Evolutionary conservation across 2,797 vertebrate genomes (phyloP).

Genomic region (Spizella passerina): DNA sequence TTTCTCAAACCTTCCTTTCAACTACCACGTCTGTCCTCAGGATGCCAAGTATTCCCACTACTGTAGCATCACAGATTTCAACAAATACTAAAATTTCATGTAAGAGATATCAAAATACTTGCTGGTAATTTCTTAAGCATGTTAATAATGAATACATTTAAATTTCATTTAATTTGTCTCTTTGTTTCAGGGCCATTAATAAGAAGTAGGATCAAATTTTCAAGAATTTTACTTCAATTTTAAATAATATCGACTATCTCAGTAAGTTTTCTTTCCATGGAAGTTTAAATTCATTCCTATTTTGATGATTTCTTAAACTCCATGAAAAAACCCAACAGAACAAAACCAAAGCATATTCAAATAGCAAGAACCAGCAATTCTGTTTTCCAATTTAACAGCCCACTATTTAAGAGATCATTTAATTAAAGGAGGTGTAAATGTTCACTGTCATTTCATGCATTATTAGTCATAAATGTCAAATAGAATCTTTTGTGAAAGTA

Average conservation of each 20-base stretch:
- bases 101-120: neutral
- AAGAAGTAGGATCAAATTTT: neutral
- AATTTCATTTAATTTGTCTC: neutral
- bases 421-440: neutral
- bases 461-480: neutral
- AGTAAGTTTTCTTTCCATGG: neutral
- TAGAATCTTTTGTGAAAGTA: neutral
- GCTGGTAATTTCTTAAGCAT: neutral
- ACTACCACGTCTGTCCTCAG: neutral
- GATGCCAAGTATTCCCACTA: neutral
- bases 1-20: neutral
- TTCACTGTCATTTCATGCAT: neutral
- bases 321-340: neutral
- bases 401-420: neutral
- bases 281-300: neutral
- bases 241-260: neutral
- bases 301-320: neutral
- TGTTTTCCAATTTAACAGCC: neutral
- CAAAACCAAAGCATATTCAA: neutral
- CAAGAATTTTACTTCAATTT: neutral
- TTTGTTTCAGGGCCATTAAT: neutral
- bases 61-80: neutral
- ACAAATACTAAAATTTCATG: neutral
- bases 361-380: neutral
- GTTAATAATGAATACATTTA: neutral